A percentile compares a stretch with the other conserved stretches of the same genome.
Conservation (phyloP, 2,888 invertebrate species). For the Ophioninae sp. region DNA sequence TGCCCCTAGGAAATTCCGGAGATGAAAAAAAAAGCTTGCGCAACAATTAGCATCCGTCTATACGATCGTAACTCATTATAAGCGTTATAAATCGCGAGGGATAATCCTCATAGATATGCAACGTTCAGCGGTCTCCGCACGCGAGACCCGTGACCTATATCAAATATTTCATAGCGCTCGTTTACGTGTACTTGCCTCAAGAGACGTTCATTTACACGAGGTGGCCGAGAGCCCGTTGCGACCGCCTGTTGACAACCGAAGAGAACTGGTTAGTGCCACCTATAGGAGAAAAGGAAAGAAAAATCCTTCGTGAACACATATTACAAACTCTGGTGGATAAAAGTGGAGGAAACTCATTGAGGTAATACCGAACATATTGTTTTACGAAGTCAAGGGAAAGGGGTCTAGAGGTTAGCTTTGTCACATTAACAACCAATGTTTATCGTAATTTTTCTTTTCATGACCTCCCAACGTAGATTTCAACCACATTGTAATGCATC, state of each 20-base stretch:
- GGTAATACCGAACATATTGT: slow-evolving; percentile 10
- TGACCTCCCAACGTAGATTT: neutral
- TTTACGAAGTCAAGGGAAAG: neutral
- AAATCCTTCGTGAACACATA: neutral
- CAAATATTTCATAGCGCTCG: slow-evolving; percentile 36
- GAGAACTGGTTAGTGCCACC: slow-evolving; percentile 47
- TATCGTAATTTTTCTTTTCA: neutral
- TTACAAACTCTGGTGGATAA: slow-evolving; percentile 22
- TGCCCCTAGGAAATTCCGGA: slow-evolving; percentile 25
- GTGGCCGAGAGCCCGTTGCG: slow-evolving; percentile 8
- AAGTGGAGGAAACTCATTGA: slow-evolving; percentile 11
- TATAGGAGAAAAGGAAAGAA: slow-evolving; percentile 35
- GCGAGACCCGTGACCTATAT: slow-evolving; percentile 46
- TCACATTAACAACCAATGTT: neutral
- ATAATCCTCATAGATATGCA: slow-evolving; percentile 43
- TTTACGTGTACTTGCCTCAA: slow-evolving; percentile 5
- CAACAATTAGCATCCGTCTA: slow-evolving; percentile 23
- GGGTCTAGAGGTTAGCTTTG: neutral
- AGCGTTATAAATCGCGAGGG: slow-evolving; percentile 10
- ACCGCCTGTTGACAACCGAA: slow-evolving; percentile 38
- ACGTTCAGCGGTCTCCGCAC: slow-evolving; percentile 25
- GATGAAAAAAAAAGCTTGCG: slow-evolving; percentile 18
- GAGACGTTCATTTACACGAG: neutral
- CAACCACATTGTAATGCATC: neutral
- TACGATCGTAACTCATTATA: slow-evolving; percentile 25